Evolutionary conservation across 2,113 vertebrate genomes (phyloP), one percentile per base, ranked within the genome.

Genomic region (Prinia subflava): DNA sequence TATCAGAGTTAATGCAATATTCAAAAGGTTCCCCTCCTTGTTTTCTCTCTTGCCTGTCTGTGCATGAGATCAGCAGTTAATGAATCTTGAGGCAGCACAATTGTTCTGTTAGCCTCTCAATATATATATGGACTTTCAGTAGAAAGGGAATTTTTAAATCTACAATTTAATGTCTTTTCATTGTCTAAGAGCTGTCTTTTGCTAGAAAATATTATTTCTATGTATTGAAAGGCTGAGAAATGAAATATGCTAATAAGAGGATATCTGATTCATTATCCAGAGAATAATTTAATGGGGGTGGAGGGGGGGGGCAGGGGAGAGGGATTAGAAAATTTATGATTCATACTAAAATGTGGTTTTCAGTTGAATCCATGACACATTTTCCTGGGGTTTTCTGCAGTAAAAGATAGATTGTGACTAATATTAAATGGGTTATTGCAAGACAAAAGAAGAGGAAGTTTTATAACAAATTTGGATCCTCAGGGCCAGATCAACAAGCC

Each of bases 141-240:
- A 93, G 52, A 87, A 94, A 94, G 39, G 28, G 90, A 87, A 70
- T 42, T 67, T 89, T 97, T 90, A 75, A 93, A 88, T 69, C 62
- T 78, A 33, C 77, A 69, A 22, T 96, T 95, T 90, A 89, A 74
- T 95, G 90, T 95, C 60, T 96, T 83, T 95, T 94, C 70, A 63
- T 53, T 42, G 84, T 85, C 73, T 81, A 82, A 93, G 94, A 95
- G 50, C 37, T 76, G 50, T 74, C 78, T 91, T 75, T 65, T 93
- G 59, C 69, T 93, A 42, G 89, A 68, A 89, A 70, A 70, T 91
- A 76, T 80, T 88, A 93, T 95, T 95, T 76, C 79, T 83, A 7
- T 82, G 83, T 91, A 89, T 90, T 77, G 68, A 92, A 91, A 91
- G 70, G 41, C 78, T 94, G 73, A 59, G 76, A 69, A 94, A 95